phyloP scores from a whole-genome alignment of 2,113 vertebrate genomes.

The Psophia crepitans region DNA sequence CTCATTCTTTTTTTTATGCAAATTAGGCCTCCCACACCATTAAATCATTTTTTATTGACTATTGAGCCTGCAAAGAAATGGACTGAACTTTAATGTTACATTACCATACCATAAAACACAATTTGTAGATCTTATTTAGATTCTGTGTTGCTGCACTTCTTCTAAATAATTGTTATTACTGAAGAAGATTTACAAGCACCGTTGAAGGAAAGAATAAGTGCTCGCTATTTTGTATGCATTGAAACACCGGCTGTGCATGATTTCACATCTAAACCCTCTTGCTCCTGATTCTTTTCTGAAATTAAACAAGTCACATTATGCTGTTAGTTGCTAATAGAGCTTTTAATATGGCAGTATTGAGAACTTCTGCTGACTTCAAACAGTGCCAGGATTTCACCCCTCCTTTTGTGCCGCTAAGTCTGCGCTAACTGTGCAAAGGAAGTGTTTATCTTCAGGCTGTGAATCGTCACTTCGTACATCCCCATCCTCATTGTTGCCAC shows the following conservation, averaged over 20 bases:
- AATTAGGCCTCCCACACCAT: slow-evolving; percentile 25
- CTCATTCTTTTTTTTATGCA: slow-evolving; percentile 28
- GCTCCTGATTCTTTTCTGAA: neutral
- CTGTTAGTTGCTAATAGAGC: neutral
- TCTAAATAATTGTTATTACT: slow-evolving; percentile 52
- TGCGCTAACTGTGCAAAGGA: neutral
- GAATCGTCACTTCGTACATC: neutral
- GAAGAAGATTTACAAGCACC: slow-evolving; percentile 20
- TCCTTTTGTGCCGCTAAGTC: neutral
- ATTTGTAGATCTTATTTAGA: slow-evolving; percentile 48
- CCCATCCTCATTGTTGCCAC: neutral
- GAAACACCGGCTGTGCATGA: neutral
- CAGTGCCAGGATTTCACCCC: neutral
- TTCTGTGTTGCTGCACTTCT: slow-evolving; percentile 17
- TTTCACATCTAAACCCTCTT: neutral
- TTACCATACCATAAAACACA: slow-evolving; percentile 41
- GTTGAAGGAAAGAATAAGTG: neutral
- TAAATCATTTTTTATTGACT: slow-evolving; percentile 48
- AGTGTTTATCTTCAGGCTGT: neutral
- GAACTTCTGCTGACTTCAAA: neutral
- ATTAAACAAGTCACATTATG: neutral
- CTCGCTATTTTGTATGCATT: neutral
- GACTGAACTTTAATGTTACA: slow-evolving; percentile 27
- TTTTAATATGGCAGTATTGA: neutral
- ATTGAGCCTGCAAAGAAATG: neutral